Base-by-base conservation (phyloP, 2,888 invertebrate genomes). In the Dasysyrphus albostriatus region DNA sequence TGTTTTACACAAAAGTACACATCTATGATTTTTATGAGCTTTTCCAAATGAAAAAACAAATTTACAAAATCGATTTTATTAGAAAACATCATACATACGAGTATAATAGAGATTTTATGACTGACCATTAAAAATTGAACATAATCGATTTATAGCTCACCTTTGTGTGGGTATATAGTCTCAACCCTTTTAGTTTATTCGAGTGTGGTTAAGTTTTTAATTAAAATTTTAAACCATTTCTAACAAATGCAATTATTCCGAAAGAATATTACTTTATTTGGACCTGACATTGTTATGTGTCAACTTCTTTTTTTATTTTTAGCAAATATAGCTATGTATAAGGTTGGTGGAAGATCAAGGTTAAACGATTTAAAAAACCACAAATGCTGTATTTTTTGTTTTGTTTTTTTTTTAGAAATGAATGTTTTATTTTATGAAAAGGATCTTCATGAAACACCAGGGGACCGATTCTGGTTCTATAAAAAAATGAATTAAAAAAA, bases 91-190 rank as follows among this genome's bases (percentile, higher is more conserved):
- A 61, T 61, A 61, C 5, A n/a, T n/a, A n/a, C n/a, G n/a, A n/a
- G 24, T 1, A 24, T 24, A n/a, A 24, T 24, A 24, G 1, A 24
- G 24, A 61, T 65, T 65, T 65, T 24, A 16, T 19, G 42, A 42
- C 19, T 10, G 54, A 29, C 44, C 51, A 73, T 67, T 44, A 51
- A 9, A 67, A 24, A 44, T 58, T 51, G 69, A 54, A 49, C 10
- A 29, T 16, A 78, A 69, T 72, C 70, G 65, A 76, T 82, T 82
- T 72, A 37, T 58, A 29, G 54, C 6, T 58, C 19, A 58, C 32
- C 12, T 44, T n/a, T n/a, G n/a, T 42, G 51, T 34, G 8, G 29
- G 7, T 32, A 8, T 42, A 14, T 9, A 16, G 19, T 49, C 2
- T 19, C 10, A 49, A 24, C 32, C 32, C 32, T 3, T 32, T 32